Base-by-base conservation (phyloP, 1,140 invertebrate genomes). In the Temnothorax longispinosus region DNA sequence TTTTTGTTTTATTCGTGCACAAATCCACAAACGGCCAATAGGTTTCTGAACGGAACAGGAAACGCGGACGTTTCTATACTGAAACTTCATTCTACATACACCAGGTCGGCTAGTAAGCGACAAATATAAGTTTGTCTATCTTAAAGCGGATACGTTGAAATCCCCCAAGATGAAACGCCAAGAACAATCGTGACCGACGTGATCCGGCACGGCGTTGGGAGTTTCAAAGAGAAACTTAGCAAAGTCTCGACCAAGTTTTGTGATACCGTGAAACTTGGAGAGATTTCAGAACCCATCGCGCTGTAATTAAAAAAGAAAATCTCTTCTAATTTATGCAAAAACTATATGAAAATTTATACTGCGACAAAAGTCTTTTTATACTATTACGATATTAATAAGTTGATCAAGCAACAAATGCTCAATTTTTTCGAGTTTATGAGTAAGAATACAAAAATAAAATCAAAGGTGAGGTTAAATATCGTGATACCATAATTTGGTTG, bases 151-250 rank as follows among this genome's bases (percentile, higher is more conserved):
- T 11, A 47, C 11, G 32, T 18, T 27, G 47, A 52, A 15, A 58
- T 69, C 50, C 47, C 3, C 13, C 50, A 15, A 44, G 56, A 32
- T 18, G 15, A 27, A 21, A 60, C 18, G 67, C 18, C 8, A n/a
- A n/a, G 67, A 75, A 89, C 87, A 87, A 89, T 89, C 50, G 75
- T 65, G 32, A 13, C 52, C 11, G 21, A 58, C 21, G 65, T 62
- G 54, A 52, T 47, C 27, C 21, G 21, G 21, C 64, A 71, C 13
- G 64, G 41, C 72, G 58, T 72, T 85, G 21, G 15, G 6, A 85
- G 44, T 72, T 78, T 56, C 32, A 67, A 35, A 44, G 65, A 67
- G 56, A 18, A 77, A 85, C 56, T 85, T 88, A 41, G 15, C 69
- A 7, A 86, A 72, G 47, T 72, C 56, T 65, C 50, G 18, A 41